These are phyloP conservation scores for Poeciliopsis paucimaculata DNA, from an alignment of 2,797 vertebrate species.

Conservation along the genomic window DNA sequence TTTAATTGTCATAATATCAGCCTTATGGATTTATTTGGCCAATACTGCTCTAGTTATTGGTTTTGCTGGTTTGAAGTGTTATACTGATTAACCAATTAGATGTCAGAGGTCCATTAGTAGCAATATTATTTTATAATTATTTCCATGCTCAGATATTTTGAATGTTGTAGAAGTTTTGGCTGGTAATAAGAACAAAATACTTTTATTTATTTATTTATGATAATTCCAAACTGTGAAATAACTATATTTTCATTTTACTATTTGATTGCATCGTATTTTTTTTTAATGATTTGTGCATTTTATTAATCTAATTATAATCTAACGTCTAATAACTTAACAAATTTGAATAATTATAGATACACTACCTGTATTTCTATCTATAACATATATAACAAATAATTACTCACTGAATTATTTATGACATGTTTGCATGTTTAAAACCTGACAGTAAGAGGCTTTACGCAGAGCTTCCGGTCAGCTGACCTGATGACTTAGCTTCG, in stretches of 20 bases:
- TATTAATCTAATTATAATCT: neutral
- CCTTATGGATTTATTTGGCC: neutral
- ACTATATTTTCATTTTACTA: neutral
- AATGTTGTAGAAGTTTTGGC: neutral
- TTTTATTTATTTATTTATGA: neutral
- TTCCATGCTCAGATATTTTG: neutral
- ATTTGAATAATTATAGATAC: neutral
- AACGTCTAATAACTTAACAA: neutral
- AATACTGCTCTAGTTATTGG: neutral
- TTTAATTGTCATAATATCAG: neutral
- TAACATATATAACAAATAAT: neutral
- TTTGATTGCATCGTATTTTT: neutral
- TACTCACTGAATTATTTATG: neutral
- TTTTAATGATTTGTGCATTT: neutral
- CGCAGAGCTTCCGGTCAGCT: constrained; percentile 46
- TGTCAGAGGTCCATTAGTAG: neutral
- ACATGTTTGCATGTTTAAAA: neutral
- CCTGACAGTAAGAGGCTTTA: constrained; percentile 3
- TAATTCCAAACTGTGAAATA: neutral
- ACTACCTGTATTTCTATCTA: neutral
- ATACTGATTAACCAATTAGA: neutral
- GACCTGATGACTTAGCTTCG: constrained; percentile 32
- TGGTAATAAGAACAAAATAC: neutral
- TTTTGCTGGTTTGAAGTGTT: neutral
- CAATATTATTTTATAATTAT: neutral